Conservation (phyloP, 2,113 vertebrate species). For the Empidonax traillii region DNA sequence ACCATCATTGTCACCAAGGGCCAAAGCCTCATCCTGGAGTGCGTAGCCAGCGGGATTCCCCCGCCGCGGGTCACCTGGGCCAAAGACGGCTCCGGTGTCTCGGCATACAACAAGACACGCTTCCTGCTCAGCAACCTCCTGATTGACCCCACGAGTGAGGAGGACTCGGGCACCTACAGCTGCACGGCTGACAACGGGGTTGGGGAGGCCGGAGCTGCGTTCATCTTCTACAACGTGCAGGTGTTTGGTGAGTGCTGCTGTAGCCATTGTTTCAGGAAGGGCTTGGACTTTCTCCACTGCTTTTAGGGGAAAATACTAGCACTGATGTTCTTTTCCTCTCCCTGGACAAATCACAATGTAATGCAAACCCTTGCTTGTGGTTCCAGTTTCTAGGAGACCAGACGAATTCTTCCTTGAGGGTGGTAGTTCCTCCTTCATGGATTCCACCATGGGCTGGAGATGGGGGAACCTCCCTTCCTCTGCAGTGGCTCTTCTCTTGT, state of each 20-base stretch:
- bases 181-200: slow-evolving; percentile 90
- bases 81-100: slow-evolving; percentile 85
- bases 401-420: neutral
- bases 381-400: neutral
- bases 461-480: neutral
- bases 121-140: slow-evolving; percentile 95
- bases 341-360: neutral
- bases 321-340: neutral
- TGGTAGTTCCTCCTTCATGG: neutral
- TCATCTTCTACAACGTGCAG: slow-evolving; percentile 90
- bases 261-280: neutral
- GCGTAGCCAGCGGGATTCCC: slow-evolving; percentile 93
- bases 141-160: slow-evolving; percentile 86
- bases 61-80: slow-evolving; percentile 91
- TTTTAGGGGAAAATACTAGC: neutral
- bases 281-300: neutral
- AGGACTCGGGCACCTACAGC: slow-evolving; percentile 90
- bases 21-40: slow-evolving; percentile 94
- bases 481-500: neutral
- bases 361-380: neutral
- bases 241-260: slow-evolving; percentile 86
- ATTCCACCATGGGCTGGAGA: neutral
- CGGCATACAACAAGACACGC: slow-evolving; percentile 87
- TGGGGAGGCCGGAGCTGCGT: slow-evolving; percentile 73
- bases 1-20: slow-evolving; percentile 96